phyloP scores from a whole-genome alignment of 2,797 vertebrate species.

The Anabas testudineus region DNA sequence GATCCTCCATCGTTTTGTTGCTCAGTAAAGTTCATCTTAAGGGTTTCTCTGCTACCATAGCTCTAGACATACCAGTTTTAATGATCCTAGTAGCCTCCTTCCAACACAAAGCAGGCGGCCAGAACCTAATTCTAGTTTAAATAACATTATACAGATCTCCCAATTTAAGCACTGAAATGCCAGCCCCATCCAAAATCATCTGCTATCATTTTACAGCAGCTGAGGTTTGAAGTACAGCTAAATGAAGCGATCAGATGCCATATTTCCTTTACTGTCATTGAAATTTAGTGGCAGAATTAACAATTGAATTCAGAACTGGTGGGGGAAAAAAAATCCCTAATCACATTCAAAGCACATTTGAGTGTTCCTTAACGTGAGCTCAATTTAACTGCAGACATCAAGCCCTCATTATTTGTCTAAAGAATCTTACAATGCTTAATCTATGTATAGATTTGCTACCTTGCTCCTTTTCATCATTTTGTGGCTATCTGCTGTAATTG shows the following conservation, averaged over 20 bases:
- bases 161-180: constrained; percentile 35
- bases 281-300: neutral
- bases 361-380: no score
- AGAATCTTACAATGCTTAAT: neutral
- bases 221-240: constrained; percentile 26
- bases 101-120: constrained; percentile 2
- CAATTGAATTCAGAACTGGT: neutral
- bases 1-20: constrained; percentile 5
- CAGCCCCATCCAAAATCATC: constrained; percentile 20
- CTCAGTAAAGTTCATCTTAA: neutral
- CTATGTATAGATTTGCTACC: neutral
- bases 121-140: constrained; percentile 1
- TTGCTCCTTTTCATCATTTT: neutral
- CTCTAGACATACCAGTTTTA: constrained; percentile 28
- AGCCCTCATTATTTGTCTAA: neutral
- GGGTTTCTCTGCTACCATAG: neutral
- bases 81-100: constrained; percentile 19
- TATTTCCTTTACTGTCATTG: constrained; percentile 25
- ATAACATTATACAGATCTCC: constrained; percentile 18
- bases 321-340: no score
- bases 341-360: neutral
- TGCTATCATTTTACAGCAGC: constrained; percentile 37
- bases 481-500: neutral
- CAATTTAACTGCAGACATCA: neutral
- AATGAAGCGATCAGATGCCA: constrained; percentile 20